phyloP scores from a whole-genome alignment of 2,797 vertebrate genomes.

The Nothura maculosa region DNA sequence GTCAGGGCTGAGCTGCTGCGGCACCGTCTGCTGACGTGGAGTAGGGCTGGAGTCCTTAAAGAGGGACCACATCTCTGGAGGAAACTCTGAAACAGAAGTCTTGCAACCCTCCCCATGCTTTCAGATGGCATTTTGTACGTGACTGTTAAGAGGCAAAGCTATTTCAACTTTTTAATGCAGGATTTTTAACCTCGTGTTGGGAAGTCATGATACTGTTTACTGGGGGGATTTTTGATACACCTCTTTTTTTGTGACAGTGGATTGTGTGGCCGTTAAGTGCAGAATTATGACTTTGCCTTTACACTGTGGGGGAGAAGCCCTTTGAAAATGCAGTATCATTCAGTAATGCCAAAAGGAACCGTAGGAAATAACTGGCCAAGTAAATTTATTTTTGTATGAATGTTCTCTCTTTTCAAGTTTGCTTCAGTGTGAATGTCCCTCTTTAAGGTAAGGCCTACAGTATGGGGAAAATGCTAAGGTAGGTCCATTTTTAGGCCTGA shows the following conservation, averaged over 20 bases:
- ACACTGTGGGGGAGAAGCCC: constrained; percentile 47
- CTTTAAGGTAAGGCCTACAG: constrained; percentile 86
- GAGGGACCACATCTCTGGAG: constrained; percentile 71
- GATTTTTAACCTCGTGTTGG: constrained; percentile 50
- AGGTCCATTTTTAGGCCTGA: constrained; percentile 83
- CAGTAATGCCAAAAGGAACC: constrained; percentile 65
- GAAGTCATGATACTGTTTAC: constrained; percentile 59
- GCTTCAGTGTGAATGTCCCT: constrained; percentile 88
- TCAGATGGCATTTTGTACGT: constrained; percentile 1
- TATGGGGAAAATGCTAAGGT: constrained; percentile 84
- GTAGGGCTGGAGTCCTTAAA: constrained; percentile 78
- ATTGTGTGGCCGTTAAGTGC: neutral
- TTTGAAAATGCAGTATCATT: constrained; percentile 67
- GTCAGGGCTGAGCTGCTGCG: constrained; percentile 53
- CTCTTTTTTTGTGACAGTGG: constrained; percentile 34
- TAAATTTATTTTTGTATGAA: constrained; percentile 86
- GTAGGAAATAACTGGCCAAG: constrained; percentile 78
- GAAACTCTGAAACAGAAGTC: constrained; percentile 48
- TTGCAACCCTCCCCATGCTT: neutral
- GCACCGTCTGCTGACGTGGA: constrained; percentile 45
- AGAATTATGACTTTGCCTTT: constrained; percentile 64
- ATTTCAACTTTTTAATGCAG: constrained; percentile 23
- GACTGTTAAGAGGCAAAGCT: constrained; percentile 22
- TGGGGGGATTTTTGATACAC: constrained; percentile 28
- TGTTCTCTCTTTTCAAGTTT: constrained; percentile 89